Evolutionary conservation across 2,113 vertebrate species (phyloP), one percentile per base, ranked within the genome.

Genomic region (Neodontobutis hainanensis): DNA sequence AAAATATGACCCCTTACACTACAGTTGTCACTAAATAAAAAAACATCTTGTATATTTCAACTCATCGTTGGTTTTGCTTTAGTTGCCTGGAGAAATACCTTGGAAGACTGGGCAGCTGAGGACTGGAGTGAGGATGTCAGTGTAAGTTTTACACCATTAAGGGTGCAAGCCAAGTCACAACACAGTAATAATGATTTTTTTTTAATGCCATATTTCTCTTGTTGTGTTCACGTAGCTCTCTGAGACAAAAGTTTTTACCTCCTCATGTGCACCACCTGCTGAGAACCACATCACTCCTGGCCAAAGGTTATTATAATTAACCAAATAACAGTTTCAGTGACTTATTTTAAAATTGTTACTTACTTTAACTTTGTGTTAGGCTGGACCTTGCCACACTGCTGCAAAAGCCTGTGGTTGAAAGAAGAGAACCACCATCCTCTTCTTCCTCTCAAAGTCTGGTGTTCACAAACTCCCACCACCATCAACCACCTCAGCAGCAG

Each of bases 71-170:
- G 8, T 61, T 79, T 35, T 70, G 68, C 65, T 40, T 27, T 45
- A 98, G 96, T 94, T 74, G 71, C 95, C 10, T 98, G 97, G 97
- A 96, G 92, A 70, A 95, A 88, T 63, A 92, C 95, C 53, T 70
- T 96, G 69, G 96, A 99, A 56, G 97, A 98, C 75, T 99, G 96
- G 96, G 93, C 94, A 52, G 77, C 96, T 36, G 97, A 99, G 83
- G 97, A 99, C 57, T 99, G 97, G 97, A 96, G 91, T 78, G 97
- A 98, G 88, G 97, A 99, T 81, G 95, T 98, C 87, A 94, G 97
- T 93, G 73, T 88, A 72, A 86, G 87, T 89, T 59, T 1, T 10
- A 11, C 3, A 2, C 6, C 1, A 60, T 44, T 27, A n/a, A 19
- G 43, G 12, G 6, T n/a, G n/a, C 59, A 5, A 34, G 27, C 27